Conservation (phyloP, 2,113 vertebrate genomes). For the Atrichornis clamosus region DNA sequence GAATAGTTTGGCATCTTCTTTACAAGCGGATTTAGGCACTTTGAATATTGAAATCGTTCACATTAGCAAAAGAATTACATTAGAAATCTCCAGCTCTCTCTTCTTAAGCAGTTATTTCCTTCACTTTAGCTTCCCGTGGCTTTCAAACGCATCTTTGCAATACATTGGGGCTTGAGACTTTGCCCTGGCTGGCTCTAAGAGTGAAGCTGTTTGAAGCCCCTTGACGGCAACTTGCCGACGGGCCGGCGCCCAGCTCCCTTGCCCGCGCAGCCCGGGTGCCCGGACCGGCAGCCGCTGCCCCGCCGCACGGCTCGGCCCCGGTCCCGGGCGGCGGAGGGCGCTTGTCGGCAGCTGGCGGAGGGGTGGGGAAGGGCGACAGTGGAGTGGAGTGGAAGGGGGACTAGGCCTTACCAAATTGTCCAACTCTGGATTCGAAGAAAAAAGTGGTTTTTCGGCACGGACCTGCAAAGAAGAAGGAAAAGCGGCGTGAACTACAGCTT, state of each 20-base stretch:
- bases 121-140: constrained; percentile 61
- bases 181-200: constrained; percentile 41
- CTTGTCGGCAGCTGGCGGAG: background rate
- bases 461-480: constrained; percentile 76
- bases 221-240: background rate
- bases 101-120: constrained; percentile 71
- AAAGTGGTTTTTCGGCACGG: constrained; percentile 98
- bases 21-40: constrained; percentile 75
- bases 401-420: constrained; percentile 96
- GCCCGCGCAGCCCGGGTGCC: background rate
- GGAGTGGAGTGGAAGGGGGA: background rate
- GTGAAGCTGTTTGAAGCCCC: constrained; percentile 39
- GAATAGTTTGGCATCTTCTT: constrained; percentile 69
- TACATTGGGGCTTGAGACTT: constrained; percentile 54
- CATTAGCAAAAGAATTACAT: constrained; percentile 79
- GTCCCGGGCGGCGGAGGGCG: background rate
- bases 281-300: background rate
- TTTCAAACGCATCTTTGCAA: constrained; percentile 55
- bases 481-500: background rate
- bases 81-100: constrained; percentile 70
- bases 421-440: constrained; percentile 98
- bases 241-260: background rate
- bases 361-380: background rate
- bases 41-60: constrained; percentile 77
- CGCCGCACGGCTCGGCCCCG: background rate